Evolutionary conservation across 2,113 vertebrate genomes (phyloP), one percentile per base, ranked within the genome.

Genomic region (Thamnaconus septentrionalis): DNA sequence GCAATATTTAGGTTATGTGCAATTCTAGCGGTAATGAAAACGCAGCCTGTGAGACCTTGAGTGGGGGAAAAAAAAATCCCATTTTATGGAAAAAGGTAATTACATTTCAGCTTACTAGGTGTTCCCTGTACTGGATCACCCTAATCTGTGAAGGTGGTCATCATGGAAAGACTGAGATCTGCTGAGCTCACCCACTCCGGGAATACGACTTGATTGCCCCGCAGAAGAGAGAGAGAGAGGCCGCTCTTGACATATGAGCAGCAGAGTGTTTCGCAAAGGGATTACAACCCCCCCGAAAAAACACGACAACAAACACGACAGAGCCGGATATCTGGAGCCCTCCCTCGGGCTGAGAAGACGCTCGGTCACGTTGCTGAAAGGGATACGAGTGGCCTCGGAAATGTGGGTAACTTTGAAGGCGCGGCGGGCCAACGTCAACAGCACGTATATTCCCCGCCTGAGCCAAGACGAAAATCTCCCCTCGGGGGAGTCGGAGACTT

Each of bases 381-480:
- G 18, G 18, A 31, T 31, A 2, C 18, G 18, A 31, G 18, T 31
- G 18, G 18, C 18, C 10, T 54, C 31, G 56, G 45, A 71, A 92
- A 96, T 93, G 80, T 95, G 95, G 66, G 93, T 67, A 42, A 83
- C 89, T 71, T 88, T 92, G 84, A 95, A 96, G 85, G 91, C 89
- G 55, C 94, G 94, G 69, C 91, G 92, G 84, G 93, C 90, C 84
- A 94, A 94, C 0, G 89, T 93, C 87, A 95, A 93, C 60, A 95
- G 66, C 0, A 92, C 89, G 11, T 93, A 91, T 78, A 31, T 31
- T 31, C 18, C 18, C 18, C 94, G 94, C 93, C 95, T 94, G 83
- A 93, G 94, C 68, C 93, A 92, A 90, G 94, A 95, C 91, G 95
- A 93, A 88, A 94, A 94, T 6, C 95, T 96, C 88, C 96, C 94